Conservation (phyloP, 1,140 invertebrate genomes). For the Trichonephila clavipes region DNA sequence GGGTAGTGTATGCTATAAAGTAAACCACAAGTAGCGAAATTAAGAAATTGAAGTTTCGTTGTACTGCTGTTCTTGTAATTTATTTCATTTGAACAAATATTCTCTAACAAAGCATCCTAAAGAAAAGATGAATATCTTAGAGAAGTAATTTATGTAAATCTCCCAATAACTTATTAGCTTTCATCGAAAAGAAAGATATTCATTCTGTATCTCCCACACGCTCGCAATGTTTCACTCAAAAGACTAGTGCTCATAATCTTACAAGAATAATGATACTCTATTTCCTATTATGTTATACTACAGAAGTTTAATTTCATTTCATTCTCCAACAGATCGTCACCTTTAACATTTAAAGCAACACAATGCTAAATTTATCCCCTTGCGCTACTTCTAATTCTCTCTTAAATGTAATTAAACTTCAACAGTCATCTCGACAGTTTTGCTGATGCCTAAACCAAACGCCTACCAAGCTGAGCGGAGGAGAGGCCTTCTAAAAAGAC, state of each 20-base stretch:
- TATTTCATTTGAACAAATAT: too few relatives aligned
- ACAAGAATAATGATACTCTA: conserved; percentile 6
- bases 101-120: too few relatives aligned
- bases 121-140: too few relatives aligned
- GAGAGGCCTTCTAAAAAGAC: not conserved
- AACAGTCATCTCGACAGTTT: not conserved
- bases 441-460: not conserved
- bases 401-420: conserved; percentile 14
- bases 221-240: not conserved
- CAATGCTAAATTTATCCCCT: not conserved
- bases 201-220: not conserved
- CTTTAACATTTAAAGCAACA: not conserved
- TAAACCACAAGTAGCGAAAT: too few relatives aligned
- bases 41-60: too few relatives aligned
- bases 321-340: not conserved
- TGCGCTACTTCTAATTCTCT: not conserved
- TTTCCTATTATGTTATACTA: not conserved
- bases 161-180: not conserved
- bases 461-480: not conserved
- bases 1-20: too few relatives aligned
- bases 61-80: too few relatives aligned
- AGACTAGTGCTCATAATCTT: not conserved
- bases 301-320: not conserved
- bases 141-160: too few relatives aligned
- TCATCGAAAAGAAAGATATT: not conserved